These are phyloP conservation scores for Atherix ibis DNA, from an alignment of 2,888 invertebrate species.

Conservation along the genomic window DNA sequence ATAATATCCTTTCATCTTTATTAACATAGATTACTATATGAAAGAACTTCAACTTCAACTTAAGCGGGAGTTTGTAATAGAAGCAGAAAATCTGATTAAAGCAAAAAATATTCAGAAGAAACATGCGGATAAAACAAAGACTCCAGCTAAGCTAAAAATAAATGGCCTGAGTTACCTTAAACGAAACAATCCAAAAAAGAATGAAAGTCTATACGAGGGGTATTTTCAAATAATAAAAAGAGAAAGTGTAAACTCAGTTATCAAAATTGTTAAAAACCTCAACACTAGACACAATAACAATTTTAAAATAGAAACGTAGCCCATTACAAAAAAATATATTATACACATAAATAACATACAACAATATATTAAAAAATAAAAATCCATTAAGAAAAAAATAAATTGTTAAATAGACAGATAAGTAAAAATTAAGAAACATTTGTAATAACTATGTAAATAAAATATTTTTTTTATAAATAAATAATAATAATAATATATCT, in stretches of 20 bases:
- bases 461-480: no score
- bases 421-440: no score
- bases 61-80: background rate
- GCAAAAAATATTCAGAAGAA: background rate
- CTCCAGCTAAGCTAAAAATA: constrained; percentile 1
- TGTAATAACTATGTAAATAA: no score
- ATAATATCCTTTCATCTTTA: no score
- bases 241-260: background rate
- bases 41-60: background rate
- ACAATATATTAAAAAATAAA: no score
- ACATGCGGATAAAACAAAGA: background rate
- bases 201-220: constrained; percentile 1
- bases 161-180: background rate
- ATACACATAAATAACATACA: no score
- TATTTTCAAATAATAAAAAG: background rate
- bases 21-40: background rate
- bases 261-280: background rate
- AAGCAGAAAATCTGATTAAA: background rate
- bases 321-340: no score
- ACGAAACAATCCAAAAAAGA: background rate
- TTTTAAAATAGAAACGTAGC: no score
- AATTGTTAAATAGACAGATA: no score
- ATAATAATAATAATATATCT: no score
- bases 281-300: background rate
- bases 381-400: no score